Conservation (phyloP, 2,888 invertebrate species). For the Heliconius sara region DNA sequence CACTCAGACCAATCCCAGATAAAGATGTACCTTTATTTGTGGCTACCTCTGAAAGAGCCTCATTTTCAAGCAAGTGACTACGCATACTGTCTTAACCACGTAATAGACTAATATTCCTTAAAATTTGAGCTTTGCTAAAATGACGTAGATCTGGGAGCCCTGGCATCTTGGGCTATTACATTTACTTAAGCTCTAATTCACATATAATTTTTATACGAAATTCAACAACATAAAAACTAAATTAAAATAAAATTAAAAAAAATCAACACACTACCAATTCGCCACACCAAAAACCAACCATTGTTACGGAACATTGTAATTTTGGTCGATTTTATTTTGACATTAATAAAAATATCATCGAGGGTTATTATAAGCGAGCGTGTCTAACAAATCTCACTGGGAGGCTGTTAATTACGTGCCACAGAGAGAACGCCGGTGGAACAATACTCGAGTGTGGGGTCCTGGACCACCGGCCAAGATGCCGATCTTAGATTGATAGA, state of each 20-base stretch:
- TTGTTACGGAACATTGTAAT: constrained; percentile 63
- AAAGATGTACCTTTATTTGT: no score
- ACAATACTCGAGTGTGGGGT: constrained; percentile 79
- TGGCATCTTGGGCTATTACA: no score
- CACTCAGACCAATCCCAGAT: no score
- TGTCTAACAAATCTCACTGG: constrained; percentile 82
- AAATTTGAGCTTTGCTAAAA: no score
- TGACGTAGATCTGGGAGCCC: no score
- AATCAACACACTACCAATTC: neutral
- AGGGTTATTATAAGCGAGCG: constrained; percentile 81
- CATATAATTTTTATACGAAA: neutral
- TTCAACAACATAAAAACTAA: neutral
- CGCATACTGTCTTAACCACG: no score
- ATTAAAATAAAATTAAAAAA: neutral
- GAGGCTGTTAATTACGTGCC: constrained; percentile 82
- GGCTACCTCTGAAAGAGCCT: no score
- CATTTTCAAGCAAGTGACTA: no score
- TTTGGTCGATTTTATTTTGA: constrained; percentile 76
- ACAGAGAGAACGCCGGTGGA: constrained; percentile 74
- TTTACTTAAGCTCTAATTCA: no score
- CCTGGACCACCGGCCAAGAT: constrained; percentile 71
- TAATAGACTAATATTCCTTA: no score
- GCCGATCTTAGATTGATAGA: constrained; percentile 35
- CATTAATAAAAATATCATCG: constrained; percentile 84
- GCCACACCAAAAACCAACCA: neutral